phyloP scores from a whole-genome alignment of 2,797 vertebrate genomes.

The Lophura swinhoii region DNA sequence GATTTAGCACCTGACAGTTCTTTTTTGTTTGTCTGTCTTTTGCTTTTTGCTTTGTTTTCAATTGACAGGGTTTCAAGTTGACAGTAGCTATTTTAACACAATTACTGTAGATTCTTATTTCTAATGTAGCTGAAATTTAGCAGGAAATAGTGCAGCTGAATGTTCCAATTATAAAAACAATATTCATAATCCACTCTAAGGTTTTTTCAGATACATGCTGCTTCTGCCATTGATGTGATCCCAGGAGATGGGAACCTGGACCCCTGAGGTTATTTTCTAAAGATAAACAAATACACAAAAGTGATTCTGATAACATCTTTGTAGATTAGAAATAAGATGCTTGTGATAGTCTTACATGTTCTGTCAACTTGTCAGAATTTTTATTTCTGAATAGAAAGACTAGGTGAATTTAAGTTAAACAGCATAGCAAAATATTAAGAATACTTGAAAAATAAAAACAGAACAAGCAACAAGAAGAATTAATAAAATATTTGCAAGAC shows the following conservation, averaged over 20 bases:
- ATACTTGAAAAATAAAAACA: not conserved
- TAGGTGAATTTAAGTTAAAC: conserved; percentile 27
- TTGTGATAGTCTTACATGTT: not conserved
- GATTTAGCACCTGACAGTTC: conserved; percentile 44
- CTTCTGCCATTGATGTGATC: conserved; percentile 24
- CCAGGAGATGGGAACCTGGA: conserved; percentile 8
- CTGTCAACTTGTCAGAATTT: conserved; percentile 47
- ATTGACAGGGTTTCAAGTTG: conserved; percentile 29
- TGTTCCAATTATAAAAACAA: not conserved
- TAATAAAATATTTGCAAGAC: conserved; percentile 71
- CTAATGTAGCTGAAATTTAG: conserved; percentile 13
- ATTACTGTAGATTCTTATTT: conserved; percentile 18
- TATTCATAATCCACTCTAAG: conserved; percentile 1
- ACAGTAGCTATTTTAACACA: conserved; percentile 33
- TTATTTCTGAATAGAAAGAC: conserved; percentile 52
- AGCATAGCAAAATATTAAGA: not conserved
- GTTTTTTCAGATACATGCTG: conserved; percentile 29
- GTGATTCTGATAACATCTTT: conserved; percentile 19
- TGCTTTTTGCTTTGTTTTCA: conserved; percentile 20
- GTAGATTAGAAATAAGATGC: not conserved
- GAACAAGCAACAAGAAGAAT: conserved; percentile 38
- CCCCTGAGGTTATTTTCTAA: conserved; percentile 34
- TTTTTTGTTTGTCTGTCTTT: conserved; percentile 23
- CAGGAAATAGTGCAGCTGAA: not conserved
- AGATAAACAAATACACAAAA: conserved; percentile 27